Percentiles rank a stretch among this genome's conserved stretches.
phyloP scores from a whole-genome alignment of 1,140 invertebrate species.

The Drosophila malerkotliana region DNA sequence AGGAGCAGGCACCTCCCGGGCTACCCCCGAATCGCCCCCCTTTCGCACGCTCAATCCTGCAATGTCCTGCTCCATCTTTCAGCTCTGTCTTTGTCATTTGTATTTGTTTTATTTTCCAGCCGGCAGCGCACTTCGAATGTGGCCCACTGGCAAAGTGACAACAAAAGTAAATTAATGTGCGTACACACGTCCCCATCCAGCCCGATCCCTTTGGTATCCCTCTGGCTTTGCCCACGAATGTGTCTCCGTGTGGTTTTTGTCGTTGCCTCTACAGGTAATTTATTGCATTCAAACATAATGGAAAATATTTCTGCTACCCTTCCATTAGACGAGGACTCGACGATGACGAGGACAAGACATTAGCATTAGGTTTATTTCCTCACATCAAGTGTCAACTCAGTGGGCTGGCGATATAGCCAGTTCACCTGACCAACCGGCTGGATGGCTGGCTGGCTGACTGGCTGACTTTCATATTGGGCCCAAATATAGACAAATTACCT shows the following conservation, averaged over 20 bases:
- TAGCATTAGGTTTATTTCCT: conserved; percentile 78
- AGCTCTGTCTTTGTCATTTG: conserved; percentile 67
- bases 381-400: conserved; percentile 67
- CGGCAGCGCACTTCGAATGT: conserved; percentile 76
- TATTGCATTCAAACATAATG: conserved; percentile 83
- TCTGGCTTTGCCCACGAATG: conserved; percentile 9
- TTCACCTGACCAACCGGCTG: conserved; percentile 55
- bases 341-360: conserved; percentile 61
- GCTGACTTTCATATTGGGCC: conserved; percentile 21
- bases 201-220: conserved; percentile 5
- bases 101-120: conserved; percentile 80
- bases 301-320: conserved; percentile 78
- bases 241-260: conserved; percentile 62
- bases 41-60: conserved; percentile 1
- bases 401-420: conserved; percentile 31
- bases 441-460: neutral
- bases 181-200: conserved; percentile 55
- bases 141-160: conserved; percentile 81
- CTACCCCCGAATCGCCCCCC: neutral
- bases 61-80: conserved; percentile 18
- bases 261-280: conserved; percentile 81
- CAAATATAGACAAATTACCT: conserved; percentile 77
- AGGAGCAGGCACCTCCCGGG: conserved; percentile 18
- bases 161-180: conserved; percentile 83
- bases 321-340: conserved; percentile 45